Evolutionary conservation across 2,113 vertebrate genomes (phyloP), one percentile per base, ranked within the genome.

Genomic region (Labeo rohita): DNA sequence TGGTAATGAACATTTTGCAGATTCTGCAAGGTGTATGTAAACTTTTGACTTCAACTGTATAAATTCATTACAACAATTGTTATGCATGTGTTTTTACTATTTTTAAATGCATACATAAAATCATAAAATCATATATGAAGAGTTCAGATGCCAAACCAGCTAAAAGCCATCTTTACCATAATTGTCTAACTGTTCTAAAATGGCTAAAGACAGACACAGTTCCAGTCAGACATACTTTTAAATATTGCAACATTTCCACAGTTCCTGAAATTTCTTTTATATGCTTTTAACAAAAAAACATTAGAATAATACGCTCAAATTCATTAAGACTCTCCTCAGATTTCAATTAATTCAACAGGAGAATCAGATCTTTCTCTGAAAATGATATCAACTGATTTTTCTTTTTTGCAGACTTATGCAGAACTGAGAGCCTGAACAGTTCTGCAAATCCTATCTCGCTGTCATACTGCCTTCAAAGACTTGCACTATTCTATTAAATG

Each of bases 401-500:
- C 11, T 49, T 75, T 74, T 28, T 75, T 75, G 72, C 72, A 75
- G 72, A 75, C 72, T 49, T 75, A 28, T 75, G 72, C 72, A 75
- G 72, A 75, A 75, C 45, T 75, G 72, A 75, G 21, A 75, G 72
- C 72, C 72, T 49, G 72, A 75, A 75, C 72, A 49, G 43, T 75
- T 50, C 72, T 49, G 45, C 45, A 75, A 49, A 75, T 75, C n/a
- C 43, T n/a, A 75, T 75, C n/a, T 49, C 23, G 47, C 72, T 49
- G 72, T 23, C 72, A 50, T 23, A 75, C 72, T 23, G 72, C 45
- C 72, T 75, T 75, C 72, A 75, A 75, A 75, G 72, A 75, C 45
- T 75, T 75, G n/a, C 45, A 75, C 43, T 49, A 75, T 49, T 75
- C 45, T 75, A 23, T 75, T 75, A 75, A 75, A 75, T 75, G 72